These are phyloP conservation scores for Atrichornis clamosus DNA, from an alignment of 2,113 vertebrate genomes.

Conservation along the genomic window DNA sequence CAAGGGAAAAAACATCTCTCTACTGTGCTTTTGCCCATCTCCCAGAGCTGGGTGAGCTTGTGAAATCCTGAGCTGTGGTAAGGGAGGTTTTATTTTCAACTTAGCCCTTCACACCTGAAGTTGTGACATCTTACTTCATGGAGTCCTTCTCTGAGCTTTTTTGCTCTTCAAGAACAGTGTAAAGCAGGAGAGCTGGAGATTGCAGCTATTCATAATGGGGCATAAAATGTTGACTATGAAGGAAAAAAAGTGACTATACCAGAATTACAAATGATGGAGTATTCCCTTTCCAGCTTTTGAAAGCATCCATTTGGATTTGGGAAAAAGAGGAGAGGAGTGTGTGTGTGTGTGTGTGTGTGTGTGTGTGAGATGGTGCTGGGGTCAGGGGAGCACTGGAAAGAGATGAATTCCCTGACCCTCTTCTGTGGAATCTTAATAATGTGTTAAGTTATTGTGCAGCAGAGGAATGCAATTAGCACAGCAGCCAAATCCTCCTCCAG, in stretches of 20 bases:
- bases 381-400: conserved; percentile 47
- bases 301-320: conserved; percentile 15
- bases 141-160: neutral
- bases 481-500: conserved; percentile 65
- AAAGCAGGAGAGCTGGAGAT: neutral
- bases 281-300: conserved; percentile 29
- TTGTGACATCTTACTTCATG: neutral
- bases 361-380: neutral
- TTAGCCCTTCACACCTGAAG: neutral
- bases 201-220: neutral
- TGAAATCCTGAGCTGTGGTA: neutral
- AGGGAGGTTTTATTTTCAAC: neutral
- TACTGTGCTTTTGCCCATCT: neutral
- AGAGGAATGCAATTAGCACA: conserved; percentile 72
- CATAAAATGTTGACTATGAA: neutral
- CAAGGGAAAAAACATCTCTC: neutral
- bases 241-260: neutral
- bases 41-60: neutral
- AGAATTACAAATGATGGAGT: neutral
- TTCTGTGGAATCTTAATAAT: conserved; percentile 79
- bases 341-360: neutral
- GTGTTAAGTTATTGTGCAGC: conserved; percentile 75
- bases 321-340: neutral
- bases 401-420: conserved; percentile 73
- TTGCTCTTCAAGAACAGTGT: neutral